Evolutionary conservation across 2,113 vertebrate genomes (phyloP).

Genomic region (Puma concolor): DNA sequence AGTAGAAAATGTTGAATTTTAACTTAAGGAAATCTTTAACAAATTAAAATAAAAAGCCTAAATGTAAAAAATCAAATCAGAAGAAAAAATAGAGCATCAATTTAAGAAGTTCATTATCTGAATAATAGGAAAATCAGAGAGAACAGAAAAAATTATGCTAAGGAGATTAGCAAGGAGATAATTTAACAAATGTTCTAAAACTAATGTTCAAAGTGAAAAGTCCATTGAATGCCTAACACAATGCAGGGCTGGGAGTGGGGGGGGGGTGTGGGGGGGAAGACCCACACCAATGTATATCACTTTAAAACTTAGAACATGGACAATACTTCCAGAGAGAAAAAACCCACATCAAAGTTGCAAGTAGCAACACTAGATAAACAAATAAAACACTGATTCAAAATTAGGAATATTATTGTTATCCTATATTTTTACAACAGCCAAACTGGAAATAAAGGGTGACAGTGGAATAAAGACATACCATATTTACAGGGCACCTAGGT

Average conservation of each 20-base stretch:
- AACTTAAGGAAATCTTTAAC: neutral
- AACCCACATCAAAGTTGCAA: neutral
- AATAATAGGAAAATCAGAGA: neutral
- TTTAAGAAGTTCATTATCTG: neutral
- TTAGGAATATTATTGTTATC: neutral
- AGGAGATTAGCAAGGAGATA: neutral
- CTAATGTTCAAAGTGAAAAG: constrained; percentile 7
- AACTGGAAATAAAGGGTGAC: neutral
- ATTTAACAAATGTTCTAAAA: constrained; percentile 2
- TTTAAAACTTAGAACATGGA: neutral
- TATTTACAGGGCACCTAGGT: neutral
- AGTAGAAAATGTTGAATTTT: neutral
- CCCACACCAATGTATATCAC: neutral
- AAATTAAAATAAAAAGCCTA: constrained; percentile 31
- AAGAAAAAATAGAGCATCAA: neutral
- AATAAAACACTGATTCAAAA: neutral
- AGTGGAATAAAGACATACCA: neutral
- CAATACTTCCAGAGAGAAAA: neutral
- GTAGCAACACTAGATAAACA: neutral
- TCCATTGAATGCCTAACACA: neutral
- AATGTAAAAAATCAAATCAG: neutral
- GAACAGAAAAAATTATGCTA: neutral
- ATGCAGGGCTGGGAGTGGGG: neutral
- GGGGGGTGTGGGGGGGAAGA: rapidly evolving
- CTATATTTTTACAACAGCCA: neutral